Base-by-base conservation (phyloP, 1,140 invertebrate genomes). In the Asbolus verrucosus region DNA sequence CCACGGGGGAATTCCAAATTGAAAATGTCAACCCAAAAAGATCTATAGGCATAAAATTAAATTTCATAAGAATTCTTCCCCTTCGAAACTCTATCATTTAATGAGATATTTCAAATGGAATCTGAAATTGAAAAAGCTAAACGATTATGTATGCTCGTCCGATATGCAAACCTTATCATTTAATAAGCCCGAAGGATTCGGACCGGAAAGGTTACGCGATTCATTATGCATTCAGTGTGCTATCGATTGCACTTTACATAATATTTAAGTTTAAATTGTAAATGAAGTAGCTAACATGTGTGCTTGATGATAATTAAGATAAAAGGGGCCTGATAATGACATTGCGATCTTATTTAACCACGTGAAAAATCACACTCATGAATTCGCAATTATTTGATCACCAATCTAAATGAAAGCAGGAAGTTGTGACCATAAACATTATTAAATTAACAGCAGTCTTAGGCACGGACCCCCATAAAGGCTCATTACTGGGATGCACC, bases 21-120 rank as follows among this genome's bases (percentile, higher is more conserved):
- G 33, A 36, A 36, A 36, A 36, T 36, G 33, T 36, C 33, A 36
- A 36, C 5, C 6, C 11, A 6, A 3, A 5, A 2, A 36, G 33
- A 36, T 36, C 33, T 36, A 36, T 36, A 36, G 11, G 33, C 33
- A 11, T 36, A 36, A 36, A 36, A 36, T 36, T 36, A 36, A 11
- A 36, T 36, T 36, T 36, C 33, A 11, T 5, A 30, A 30, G 27
- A 30, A 8, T 30, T n/a, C n/a, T n/a, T n/a, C n/a, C n/a, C n/a
- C 27, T 30, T 30, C 27, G 6, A n/a, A 11, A 11, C 33, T 11
- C 33, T 36, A 36, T 36, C 33, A 3, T 36, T 36, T 36, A 36
- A 36, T 36, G 33, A 36, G 33, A 36, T 11, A n/a, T n/a, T n/a
- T 6, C 6, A 2, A 36, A 3, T 6, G 33, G 33, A 4, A 6